Conservation (phyloP, 1,140 invertebrate genomes). For the Drosophila bipectinata region DNA sequence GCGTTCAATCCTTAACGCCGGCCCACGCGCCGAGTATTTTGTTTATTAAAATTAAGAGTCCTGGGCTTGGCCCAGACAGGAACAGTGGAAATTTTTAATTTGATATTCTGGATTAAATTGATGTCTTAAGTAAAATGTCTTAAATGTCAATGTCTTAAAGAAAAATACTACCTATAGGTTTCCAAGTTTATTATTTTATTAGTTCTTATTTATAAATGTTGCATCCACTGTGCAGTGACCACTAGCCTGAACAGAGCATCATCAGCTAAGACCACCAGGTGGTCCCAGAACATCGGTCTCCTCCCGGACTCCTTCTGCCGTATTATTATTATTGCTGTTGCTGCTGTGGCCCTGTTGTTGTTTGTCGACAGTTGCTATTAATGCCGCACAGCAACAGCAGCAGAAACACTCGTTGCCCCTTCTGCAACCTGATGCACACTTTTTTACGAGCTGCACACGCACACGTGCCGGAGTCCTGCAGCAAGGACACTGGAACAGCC, state of each 20-base stretch:
- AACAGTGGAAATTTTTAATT: constrained; percentile 34
- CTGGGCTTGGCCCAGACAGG: constrained; percentile 21
- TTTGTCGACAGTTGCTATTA: constrained; percentile 80
- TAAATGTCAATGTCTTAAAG: no score
- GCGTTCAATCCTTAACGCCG: background rate
- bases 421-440: constrained; percentile 74
- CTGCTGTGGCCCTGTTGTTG: constrained; percentile 45
- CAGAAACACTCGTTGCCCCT: constrained; percentile 9
- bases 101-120: background rate
- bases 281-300: constrained; percentile 24
- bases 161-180: background rate
- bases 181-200: background rate
- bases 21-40: constrained; percentile 66
- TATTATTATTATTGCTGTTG: constrained; percentile 49
- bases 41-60: constrained; percentile 80
- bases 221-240: constrained; percentile 5
- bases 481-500: constrained; percentile 29
- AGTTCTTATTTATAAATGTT: background rate
- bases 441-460: constrained; percentile 76
- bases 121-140: background rate
- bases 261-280: constrained; percentile 51
- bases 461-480: constrained; percentile 56
- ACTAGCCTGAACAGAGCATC: constrained; percentile 14
- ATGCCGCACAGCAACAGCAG: constrained; percentile 54
- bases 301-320: constrained; percentile 18